Evolutionary conservation across 1,140 invertebrate species (phyloP).

Genomic region (Penaeus vannamei): DNA sequence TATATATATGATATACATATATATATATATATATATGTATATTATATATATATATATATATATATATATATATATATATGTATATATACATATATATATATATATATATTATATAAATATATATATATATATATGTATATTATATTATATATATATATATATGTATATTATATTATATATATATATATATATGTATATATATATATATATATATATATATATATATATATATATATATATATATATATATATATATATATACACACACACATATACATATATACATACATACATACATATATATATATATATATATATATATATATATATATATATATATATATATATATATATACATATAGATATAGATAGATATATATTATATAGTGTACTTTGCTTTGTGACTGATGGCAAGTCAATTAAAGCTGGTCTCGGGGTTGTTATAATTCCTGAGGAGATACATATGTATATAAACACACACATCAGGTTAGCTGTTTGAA

Average conservation of each 20-base stretch:
- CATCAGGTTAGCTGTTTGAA: too few relatives aligned
- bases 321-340: too few relatives aligned
- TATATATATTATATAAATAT: slow-evolving; percentile 6
- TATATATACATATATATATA: slow-evolving; percentile 37
- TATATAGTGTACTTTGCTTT: too few relatives aligned
- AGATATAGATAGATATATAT: slow-evolving; percentile 29
- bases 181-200: slow-evolving; percentile 36
- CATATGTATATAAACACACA: not conserved
- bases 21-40: not conserved
- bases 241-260: slow-evolving; percentile 47
- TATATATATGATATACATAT: not conserved
- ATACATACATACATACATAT: slow-evolving; percentile 37
- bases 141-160: slow-evolving; percentile 39
- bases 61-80: not conserved
- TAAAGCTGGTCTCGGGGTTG: too few relatives aligned
- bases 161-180: slow-evolving; percentile 8
- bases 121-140: slow-evolving; percentile 49
- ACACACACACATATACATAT: slow-evolving; percentile 37
- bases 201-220: slow-evolving; percentile 41
- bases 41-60: not conserved
- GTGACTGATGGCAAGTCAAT: too few relatives aligned
- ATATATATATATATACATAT: slow-evolving; percentile 29
- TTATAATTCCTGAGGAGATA: too few relatives aligned
- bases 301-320: not conserved
- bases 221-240: slow-evolving; percentile 49